Evolutionary conservation across 2,113 vertebrate genomes (phyloP).

Genomic region (Dicrurus megarhynchus): DNA sequence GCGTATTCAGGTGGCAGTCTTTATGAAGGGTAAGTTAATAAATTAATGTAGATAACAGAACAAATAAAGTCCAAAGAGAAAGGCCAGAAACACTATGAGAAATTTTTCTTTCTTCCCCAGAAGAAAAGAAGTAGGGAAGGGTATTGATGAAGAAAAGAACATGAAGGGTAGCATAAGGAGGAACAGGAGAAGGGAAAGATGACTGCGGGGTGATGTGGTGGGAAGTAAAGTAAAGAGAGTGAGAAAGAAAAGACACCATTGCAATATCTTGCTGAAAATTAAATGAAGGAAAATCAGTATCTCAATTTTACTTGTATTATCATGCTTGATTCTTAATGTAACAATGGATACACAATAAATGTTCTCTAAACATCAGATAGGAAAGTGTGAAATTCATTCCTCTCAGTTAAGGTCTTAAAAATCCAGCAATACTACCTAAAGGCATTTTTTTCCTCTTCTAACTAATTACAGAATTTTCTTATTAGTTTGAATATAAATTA

Average conservation of each 20-base stretch:
- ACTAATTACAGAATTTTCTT: not conserved
- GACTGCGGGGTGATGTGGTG: not conserved
- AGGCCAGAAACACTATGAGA: not conserved
- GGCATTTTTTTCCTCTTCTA: not conserved
- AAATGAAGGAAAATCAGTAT: not conserved
- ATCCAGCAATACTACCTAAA: not conserved
- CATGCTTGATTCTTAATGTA: not conserved
- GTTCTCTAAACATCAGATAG: not conserved
- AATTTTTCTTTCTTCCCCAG: rapidly evolving
- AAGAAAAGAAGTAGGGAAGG: not conserved
- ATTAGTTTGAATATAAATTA: not conserved
- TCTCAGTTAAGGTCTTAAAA: not conserved
- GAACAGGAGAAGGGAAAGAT: not conserved
- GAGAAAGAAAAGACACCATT: not conserved
- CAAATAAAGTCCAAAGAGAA: not conserved
- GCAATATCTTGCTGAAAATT: not conserved
- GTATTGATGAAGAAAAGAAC: not conserved
- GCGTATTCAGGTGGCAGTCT: not conserved
- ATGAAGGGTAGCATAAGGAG: not conserved
- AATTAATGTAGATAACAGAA: not conserved
- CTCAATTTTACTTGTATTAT: not conserved
- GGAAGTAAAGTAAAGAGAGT: not conserved
- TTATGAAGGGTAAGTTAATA: not conserved
- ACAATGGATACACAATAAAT: not conserved
- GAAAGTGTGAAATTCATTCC: not conserved